Evolutionary conservation across 2,113 vertebrate species (phyloP).

Genomic region (human): DNA sequence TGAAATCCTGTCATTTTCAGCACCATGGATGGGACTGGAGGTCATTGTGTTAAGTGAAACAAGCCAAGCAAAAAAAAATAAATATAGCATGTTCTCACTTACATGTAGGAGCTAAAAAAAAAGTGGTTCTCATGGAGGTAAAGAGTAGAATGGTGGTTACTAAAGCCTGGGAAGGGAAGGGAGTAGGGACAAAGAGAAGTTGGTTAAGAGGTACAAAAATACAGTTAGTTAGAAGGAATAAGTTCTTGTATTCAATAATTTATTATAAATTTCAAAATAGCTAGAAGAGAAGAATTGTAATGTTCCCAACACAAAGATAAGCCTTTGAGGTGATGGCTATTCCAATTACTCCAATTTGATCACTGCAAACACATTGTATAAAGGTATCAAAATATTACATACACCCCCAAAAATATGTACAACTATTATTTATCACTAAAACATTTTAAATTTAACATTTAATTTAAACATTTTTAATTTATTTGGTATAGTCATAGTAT

Average conservation of each 20-base stretch:
- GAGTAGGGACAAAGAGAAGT: not conserved
- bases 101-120: not conserved
- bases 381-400: not conserved
- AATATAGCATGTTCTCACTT: not conserved
- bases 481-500: not conserved
- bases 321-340: not conserved
- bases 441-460: not conserved
- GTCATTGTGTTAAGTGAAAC: not conserved
- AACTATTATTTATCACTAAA: not conserved
- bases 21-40: not conserved
- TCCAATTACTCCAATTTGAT: not conserved
- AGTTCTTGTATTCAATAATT: not conserved
- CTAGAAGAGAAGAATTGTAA: not conserved
- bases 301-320: not conserved
- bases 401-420: not conserved
- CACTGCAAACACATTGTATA: not conserved
- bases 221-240: not conserved
- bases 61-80: not conserved
- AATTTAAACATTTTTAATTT: not conserved
- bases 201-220: not conserved
- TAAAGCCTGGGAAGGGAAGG: not conserved
- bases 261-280: not conserved
- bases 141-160: not conserved
- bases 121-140: not conserved
- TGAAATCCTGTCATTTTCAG: not conserved